Evolutionary conservation across 2,888 invertebrate genomes (phyloP).

Genomic region (Trichogramma evanescens): DNA sequence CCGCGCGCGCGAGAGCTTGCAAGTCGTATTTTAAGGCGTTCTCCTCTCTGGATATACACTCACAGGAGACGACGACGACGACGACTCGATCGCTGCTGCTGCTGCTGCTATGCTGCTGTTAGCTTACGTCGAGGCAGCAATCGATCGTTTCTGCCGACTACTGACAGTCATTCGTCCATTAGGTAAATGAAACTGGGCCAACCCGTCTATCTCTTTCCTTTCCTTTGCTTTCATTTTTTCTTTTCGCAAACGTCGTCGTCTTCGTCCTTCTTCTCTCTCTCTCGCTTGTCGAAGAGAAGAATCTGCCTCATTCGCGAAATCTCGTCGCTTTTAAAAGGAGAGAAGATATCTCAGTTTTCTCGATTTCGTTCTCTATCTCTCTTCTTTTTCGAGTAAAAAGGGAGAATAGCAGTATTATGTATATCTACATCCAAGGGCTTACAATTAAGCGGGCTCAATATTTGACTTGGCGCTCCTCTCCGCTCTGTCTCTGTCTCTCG

Average conservation of each 20-base stretch:
- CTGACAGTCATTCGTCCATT: constrained; percentile 7
- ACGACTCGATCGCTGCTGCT: constrained; percentile 9
- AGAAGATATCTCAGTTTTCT: too few species aligned
- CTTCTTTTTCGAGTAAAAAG: too few species aligned
- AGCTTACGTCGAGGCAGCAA: background rate
- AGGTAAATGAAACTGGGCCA: constrained; percentile 22
- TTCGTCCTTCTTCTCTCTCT: background rate
- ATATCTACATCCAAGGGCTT: too few species aligned
- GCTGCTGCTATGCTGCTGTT: background rate
- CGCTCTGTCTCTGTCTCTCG: too few species aligned
- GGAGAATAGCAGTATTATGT: too few species aligned
- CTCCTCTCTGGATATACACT: background rate
- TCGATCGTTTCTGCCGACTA: background rate
- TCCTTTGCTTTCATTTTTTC: too few species aligned
- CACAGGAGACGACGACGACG: background rate
- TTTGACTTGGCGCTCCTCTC: too few species aligned
- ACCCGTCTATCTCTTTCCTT: background rate
- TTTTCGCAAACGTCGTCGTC: background rate
- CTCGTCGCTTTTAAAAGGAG: too few species aligned
- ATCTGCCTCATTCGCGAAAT: too few species aligned
- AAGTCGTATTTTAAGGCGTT: background rate
- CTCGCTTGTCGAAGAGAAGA: background rate
- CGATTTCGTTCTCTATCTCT: too few species aligned
- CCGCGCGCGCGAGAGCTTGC: background rate
- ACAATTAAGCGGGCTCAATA: too few species aligned